Percentiles rank a stretch among this genome's conserved stretches.
phyloP scores from a whole-genome alignment of 2,797 vertebrate species.

The Okamejei kenojei region DNA sequence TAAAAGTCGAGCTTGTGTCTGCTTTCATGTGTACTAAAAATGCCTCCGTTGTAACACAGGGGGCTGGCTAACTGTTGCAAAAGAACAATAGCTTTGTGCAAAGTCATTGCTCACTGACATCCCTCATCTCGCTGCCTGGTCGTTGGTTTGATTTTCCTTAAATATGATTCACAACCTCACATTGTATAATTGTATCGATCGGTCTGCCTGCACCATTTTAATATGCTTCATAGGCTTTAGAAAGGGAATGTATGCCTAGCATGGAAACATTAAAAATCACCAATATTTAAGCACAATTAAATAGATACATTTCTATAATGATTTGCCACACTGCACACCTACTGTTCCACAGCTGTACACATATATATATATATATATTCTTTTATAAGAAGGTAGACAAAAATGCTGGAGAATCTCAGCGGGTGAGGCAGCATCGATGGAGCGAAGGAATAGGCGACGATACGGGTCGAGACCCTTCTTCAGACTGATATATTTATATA shows the following conservation, averaged over 20 bases:
- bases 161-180: conserved; percentile 29
- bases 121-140: conserved; percentile 28
- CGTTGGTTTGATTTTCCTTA: conserved; percentile 34
- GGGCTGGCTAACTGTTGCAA: conserved; percentile 53
- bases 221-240: background rate
- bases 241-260: background rate
- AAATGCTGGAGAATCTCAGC: no score
- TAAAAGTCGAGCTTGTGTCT: conserved; percentile 65
- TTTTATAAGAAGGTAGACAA: no score
- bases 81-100: conserved; percentile 64
- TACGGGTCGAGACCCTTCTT: no score
- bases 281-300: background rate
- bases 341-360: background rate
- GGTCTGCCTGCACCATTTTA: conserved; percentile 17
- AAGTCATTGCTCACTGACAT: conserved; percentile 44
- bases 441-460: no score
- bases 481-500: no score
- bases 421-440: no score
- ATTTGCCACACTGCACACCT: background rate
- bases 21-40: conserved; percentile 69
- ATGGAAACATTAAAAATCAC: background rate
- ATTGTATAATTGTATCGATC: background rate
- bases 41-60: conserved; percentile 59
- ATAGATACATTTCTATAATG: background rate
- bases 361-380: no score